phyloP scores from a whole-genome alignment of 2,113 vertebrate species.

The Sorex araneus region DNA sequence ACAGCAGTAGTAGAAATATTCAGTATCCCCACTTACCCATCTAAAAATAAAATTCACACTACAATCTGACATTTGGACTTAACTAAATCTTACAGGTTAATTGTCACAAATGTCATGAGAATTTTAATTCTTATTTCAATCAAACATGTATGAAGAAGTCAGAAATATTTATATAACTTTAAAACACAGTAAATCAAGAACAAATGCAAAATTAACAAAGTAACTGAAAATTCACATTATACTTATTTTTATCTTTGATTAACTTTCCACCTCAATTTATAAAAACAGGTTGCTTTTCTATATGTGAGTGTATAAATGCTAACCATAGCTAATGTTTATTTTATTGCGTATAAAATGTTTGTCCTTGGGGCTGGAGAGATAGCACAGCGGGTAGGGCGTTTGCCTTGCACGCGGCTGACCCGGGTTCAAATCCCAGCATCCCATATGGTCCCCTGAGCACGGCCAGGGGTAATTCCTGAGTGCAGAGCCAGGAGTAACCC shows the following conservation, averaged over 20 bases:
- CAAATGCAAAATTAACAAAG: constrained; percentile 59
- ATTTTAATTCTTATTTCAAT: constrained; percentile 22
- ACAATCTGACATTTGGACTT: constrained; percentile 20
- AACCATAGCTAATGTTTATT: constrained; percentile 15
- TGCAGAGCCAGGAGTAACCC: no score
- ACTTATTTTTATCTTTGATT: constrained; percentile 32
- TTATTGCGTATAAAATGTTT: constrained; percentile 34
- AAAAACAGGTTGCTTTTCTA: constrained; percentile 28
- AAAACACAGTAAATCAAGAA: constrained; percentile 58
- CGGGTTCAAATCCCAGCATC: no score
- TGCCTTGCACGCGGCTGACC: no score
- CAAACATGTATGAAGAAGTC: neutral
- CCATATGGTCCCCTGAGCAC: no score
- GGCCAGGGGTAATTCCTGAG: no score
- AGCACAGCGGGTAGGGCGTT: no score
- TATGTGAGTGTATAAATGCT: constrained; percentile 20
- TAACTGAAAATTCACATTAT: constrained; percentile 56
- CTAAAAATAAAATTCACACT: constrained; percentile 13
- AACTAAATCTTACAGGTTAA: constrained; percentile 5
- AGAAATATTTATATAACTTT: constrained; percentile 45
- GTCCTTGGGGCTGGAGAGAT: no score
- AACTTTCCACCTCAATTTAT: constrained; percentile 1
- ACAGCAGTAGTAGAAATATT: neutral
- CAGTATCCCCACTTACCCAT: neutral
- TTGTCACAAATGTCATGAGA: neutral